phyloP scores from a whole-genome alignment of 2,888 invertebrate species.

The Drosophila infuscata region DNA sequence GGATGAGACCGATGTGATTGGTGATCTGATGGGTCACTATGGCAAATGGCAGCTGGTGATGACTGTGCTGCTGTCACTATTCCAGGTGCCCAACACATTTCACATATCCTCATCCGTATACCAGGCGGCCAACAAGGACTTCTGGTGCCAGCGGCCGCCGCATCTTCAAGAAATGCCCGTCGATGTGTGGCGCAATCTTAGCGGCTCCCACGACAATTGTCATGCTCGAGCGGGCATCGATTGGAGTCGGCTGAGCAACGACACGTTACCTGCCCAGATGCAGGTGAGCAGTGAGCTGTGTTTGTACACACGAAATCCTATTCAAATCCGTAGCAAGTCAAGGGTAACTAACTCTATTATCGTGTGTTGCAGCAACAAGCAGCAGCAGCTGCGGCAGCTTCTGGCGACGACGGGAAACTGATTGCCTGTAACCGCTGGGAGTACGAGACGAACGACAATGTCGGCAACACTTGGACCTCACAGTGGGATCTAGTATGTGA shows the following conservation, averaged over 20 bases:
- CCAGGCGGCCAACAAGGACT: slow-evolving; percentile 88
- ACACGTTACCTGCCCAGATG: slow-evolving; percentile 51
- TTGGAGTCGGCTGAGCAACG: slow-evolving; percentile 76
- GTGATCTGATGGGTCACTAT: slow-evolving; percentile 90
- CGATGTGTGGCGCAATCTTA: slow-evolving; percentile 89
- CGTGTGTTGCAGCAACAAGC: slow-evolving; percentile 46
- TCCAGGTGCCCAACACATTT: slow-evolving; percentile 93
- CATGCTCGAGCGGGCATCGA: slow-evolving; percentile 86
- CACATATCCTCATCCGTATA: slow-evolving; percentile 92
- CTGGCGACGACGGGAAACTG: slow-evolving; percentile 81
- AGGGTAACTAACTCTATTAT: slow-evolving; percentile 19
- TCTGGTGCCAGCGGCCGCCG: slow-evolving; percentile 89
- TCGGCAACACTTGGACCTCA: slow-evolving; percentile 89
- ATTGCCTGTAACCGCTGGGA: slow-evolving; percentile 88
- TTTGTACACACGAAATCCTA: slow-evolving; percentile 17
- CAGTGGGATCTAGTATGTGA: slow-evolving; percentile 93
- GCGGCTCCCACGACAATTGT: slow-evolving; percentile 88
- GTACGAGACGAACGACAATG: slow-evolving; percentile 86
- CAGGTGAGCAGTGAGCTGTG: slow-evolving; percentile 60
- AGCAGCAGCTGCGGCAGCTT: slow-evolving; percentile 14
- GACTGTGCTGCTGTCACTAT: slow-evolving; percentile 90
- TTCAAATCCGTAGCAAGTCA: slow-evolving; percentile 26
- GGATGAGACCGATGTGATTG: slow-evolving; percentile 88
- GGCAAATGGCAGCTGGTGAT: slow-evolving; percentile 91
- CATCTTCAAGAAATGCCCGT: slow-evolving; percentile 86